Evolutionary conservation across 1,140 invertebrate genomes (phyloP), one percentile per base, ranked within the genome.

Genomic region (Elymnias hypermnestra): DNA sequence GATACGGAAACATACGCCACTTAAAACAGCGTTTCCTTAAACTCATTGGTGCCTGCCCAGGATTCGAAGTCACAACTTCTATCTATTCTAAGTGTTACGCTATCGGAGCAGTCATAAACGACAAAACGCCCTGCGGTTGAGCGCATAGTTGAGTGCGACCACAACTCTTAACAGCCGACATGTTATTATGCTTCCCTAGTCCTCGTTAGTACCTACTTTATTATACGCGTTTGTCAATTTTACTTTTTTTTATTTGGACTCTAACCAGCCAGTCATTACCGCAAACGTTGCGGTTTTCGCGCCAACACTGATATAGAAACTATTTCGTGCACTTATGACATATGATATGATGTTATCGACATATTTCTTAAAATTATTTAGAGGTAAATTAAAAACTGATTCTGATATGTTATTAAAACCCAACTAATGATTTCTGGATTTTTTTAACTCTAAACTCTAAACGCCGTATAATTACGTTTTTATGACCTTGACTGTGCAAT

Each of bases 131-230:
- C 40, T 62, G 63, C 47, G 55, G 63, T 56, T 38, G 44, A 45
- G 36, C 29, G 40, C 37, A 35, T 54, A 39, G 36, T 47, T 36
- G 35, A 36, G 26, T 39, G 17, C 53, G 36, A 68, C 66, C 61
- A 46, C 72, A 67, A 37, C 42, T 43, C 47, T 50, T 41, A 51
- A 50, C 46, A 49, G 40, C 49, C 36, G 43, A 26, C 47, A 39
- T 43, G 37, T 52, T 53, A 39, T 53, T 61, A 62, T 53, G 56
- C 46, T 40, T 54, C 42, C 45, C 53, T 63, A 60, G 59, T 33
- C 56, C 70, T 76, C 48, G 63, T 76, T 73, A 76, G 58, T 54
- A 44, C 55, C 49, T 62, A 55, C 60, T 71, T 71, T 74, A 74
- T 65, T 67, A 47, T 53, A 55, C 53, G 47, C 57, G 57, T 66